phyloP scores from a whole-genome alignment of 2,797 vertebrate genomes.

The Euthynnus affinis region DNA sequence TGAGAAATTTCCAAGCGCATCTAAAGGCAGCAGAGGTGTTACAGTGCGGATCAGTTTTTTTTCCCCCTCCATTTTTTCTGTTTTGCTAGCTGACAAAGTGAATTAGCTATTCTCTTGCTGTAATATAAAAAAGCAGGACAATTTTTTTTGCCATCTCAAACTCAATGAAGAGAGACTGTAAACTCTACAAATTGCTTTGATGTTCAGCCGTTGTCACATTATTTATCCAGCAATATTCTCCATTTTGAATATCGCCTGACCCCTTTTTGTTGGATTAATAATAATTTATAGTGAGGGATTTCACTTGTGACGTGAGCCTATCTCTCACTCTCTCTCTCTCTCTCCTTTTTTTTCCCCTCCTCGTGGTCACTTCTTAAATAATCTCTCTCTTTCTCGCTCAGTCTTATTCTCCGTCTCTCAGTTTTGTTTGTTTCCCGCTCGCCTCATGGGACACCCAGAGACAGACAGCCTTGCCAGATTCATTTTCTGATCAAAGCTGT shows the following conservation, averaged over 20 bases:
- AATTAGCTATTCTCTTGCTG: slow-evolving; percentile 55
- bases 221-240: slow-evolving; percentile 64
- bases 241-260: slow-evolving; percentile 57
- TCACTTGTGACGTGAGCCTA: slow-evolving; percentile 66
- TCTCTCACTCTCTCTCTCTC: slow-evolving; percentile 63
- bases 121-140: slow-evolving; percentile 67
- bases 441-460: slow-evolving; percentile 91
- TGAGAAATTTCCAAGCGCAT: slow-evolving; percentile 21
- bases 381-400: slow-evolving; percentile 53
- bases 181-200: slow-evolving; percentile 69
- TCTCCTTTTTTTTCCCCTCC: slow-evolving; percentile 8
- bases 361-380: slow-evolving; percentile 93
- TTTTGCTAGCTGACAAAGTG: slow-evolving; percentile 65
- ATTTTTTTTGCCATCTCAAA: slow-evolving; percentile 55
- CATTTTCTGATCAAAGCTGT: slow-evolving; percentile 99
- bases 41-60: neutral
- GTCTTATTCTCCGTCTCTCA: slow-evolving; percentile 54
- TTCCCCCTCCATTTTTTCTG: slow-evolving; percentile 1
- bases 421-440: slow-evolving; percentile 95
- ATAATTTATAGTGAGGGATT: slow-evolving; percentile 84
- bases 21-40: neutral
- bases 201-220: slow-evolving; percentile 65
- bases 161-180: slow-evolving; percentile 64
- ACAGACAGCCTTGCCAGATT: slow-evolving; percentile 99
- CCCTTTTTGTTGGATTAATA: slow-evolving; percentile 65